Evolutionary conservation across 1,140 invertebrate species (phyloP), one percentile per base, ranked within the genome.

Genomic region (Eueides isabella): DNA sequence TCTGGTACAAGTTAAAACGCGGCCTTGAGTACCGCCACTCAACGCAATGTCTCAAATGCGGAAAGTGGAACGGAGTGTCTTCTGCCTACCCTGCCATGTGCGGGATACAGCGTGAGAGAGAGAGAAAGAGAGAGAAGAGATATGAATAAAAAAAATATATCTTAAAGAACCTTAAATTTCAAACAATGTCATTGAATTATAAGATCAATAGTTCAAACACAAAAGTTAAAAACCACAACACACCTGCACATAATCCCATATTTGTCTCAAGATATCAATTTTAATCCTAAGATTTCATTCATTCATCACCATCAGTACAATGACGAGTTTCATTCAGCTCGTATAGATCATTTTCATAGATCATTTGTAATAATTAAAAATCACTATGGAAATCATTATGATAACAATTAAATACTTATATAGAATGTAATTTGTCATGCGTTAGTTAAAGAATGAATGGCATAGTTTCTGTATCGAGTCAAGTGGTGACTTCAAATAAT

Each of bases 351-450:
- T 26, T 71, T 71, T 71, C 38, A 77, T 63, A 74, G 48, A 38
- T 35, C 73, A 79, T 81, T 83, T 77, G 72, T 79, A 75, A 80
- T 78, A 80, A 75, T 79, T 76, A 76, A 77, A 76, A 74, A 78
- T 71, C 48, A 66, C 71, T 75, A 75, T 61, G 61, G 38, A 68
- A 74, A 71, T 77, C 71, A 80, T 84, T 80, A 80, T 67, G 29
- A 33, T 44, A 83, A 77, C 75, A 80, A 79, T 82, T 63, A n/a
- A n/a, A 76, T 72, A 44, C 77, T 82, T 77, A 16, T 62, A 62
- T 55, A 67, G 63, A 71, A 72, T 72, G 76, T 72, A 66, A 79
- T 82, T 76, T 81, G 81, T 82, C 82, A 76, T 72, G 61, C 64
- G 61, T 65, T 71, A 30, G 61, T 63, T 41, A 76, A 72, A 71